Base-by-base conservation (phyloP, 2,113 vertebrate species). In the Rhipidura dahli region DNA sequence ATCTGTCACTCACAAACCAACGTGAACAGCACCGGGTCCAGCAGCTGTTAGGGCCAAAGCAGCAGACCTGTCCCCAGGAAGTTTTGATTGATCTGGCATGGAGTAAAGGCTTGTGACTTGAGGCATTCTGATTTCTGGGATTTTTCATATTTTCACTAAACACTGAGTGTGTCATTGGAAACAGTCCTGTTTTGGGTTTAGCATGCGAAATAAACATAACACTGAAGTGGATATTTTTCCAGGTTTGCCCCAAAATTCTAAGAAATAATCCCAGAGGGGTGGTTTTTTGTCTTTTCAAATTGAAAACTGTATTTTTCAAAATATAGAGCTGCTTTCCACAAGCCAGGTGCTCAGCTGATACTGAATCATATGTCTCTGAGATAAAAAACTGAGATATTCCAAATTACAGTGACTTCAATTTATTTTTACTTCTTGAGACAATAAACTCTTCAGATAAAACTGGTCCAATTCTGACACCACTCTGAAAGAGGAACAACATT, bases 21-120 rank as follows among this genome's bases (percentile, higher is more conserved):
- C 2, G 6, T 1, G 5, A 72, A 3, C 10, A 15, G 8, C 2
- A 39, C 1, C 1, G 26, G 27, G 22, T 15, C 44, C 71, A 80
- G 66, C 83, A 60, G 23, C 21, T 2, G 5, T 7, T 11, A 13
- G 3, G 19, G 61, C n/a, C 71, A 86, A 79, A 79, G 75, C 20
- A 42, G 14, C 1, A 75, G 28, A 33, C 4, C 31, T 17, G 5
- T 26, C 37, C 35, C 82, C 57, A 68, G 30, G 18, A 59, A 21
- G 10, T 71, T 72, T 30, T 71, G 15, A 26, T 7, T n/a, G n/a
- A 78, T 39, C 42, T 70, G n/a, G 7, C 30, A 45, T 16, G 8
- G 56, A 78, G 18, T 10, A 54, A 78, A 87, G 53, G 11, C 28
- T 57, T 24, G 31, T 31, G 42, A 37, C 27, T 75, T 6, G 9